Percentiles rank a stretch among this genome's conserved stretches.
These are phyloP conservation scores for Periplaneta americana DNA, from an alignment of 1,140 invertebrate species.

Conservation along the genomic window DNA sequence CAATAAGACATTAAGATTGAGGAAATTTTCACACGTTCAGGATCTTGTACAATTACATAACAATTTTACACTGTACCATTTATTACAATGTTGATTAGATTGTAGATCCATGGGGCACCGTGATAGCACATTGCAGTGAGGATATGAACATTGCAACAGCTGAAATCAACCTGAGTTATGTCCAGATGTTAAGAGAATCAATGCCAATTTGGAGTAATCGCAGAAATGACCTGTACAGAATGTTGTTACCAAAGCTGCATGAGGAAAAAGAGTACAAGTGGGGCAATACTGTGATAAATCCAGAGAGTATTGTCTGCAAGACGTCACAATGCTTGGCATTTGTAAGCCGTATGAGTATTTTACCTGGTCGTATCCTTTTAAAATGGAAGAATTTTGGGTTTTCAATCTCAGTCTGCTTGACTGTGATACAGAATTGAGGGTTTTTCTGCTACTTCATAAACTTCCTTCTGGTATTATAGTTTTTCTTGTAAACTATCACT, in stretches of 20 bases:
- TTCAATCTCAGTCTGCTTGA: too few species aligned
- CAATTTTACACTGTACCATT: too few species aligned
- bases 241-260: background rate
- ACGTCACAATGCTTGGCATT: background rate
- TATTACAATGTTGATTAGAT: background rate
- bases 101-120: background rate
- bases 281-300: background rate
- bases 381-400: too few species aligned
- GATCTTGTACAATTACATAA: background rate
- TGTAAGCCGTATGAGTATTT: background rate
- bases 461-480: too few species aligned
- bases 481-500: too few species aligned
- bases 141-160: background rate
- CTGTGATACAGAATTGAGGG: too few species aligned
- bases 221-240: background rate
- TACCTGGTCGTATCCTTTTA: background rate
- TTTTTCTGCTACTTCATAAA: too few species aligned
- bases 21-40: background rate
- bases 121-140: background rate
- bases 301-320: background rate
- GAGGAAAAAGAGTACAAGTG: background rate
- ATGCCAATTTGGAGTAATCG: background rate
- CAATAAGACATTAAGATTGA: too few species aligned
- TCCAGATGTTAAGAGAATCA: background rate
- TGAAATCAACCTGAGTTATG: background rate